phyloP scores from a whole-genome alignment of 1,140 invertebrate genomes.

The Doryteuthis pealeii region DNA sequence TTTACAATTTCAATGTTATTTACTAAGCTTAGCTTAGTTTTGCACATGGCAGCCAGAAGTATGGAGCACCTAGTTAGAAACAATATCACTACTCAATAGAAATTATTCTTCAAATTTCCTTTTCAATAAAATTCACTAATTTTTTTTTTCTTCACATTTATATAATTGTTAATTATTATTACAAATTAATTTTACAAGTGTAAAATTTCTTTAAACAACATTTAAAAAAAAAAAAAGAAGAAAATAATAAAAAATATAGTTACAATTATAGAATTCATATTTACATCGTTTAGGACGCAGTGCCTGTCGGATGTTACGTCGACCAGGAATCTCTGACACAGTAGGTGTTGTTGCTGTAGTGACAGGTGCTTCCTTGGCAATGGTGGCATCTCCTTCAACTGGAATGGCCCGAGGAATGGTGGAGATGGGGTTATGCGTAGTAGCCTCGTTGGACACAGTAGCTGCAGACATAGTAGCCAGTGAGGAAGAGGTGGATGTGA shows the following conservation, averaged over 20 bases:
- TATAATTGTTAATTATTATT: too few species aligned
- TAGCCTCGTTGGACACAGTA: background rate
- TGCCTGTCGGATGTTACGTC: constrained; percentile 11
- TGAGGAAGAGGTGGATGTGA: background rate
- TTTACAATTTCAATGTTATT: too few species aligned
- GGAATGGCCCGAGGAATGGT: background rate
- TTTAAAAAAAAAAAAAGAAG: background rate
- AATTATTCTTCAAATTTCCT: too few species aligned
- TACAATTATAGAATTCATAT: background rate
- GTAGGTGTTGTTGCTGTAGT: background rate
- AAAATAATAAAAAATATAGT: constrained; percentile 2
- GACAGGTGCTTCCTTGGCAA: background rate
- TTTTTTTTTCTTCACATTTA: too few species aligned
- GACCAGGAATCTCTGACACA: background rate
- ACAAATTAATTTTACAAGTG: too few species aligned
- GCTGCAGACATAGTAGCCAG: background rate
- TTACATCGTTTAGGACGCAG: constrained; percentile 12
- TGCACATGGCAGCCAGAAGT: too few species aligned
- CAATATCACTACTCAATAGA: too few species aligned
- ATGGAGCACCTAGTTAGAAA: too few species aligned
- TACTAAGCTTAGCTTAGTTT: too few species aligned
- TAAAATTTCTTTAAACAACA: background rate
- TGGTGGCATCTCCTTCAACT: background rate
- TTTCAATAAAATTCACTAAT: too few species aligned
- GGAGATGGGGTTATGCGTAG: background rate